Evolutionary conservation across 2,113 vertebrate species (phyloP).

Genomic region (Bufo gargarizans): DNA sequence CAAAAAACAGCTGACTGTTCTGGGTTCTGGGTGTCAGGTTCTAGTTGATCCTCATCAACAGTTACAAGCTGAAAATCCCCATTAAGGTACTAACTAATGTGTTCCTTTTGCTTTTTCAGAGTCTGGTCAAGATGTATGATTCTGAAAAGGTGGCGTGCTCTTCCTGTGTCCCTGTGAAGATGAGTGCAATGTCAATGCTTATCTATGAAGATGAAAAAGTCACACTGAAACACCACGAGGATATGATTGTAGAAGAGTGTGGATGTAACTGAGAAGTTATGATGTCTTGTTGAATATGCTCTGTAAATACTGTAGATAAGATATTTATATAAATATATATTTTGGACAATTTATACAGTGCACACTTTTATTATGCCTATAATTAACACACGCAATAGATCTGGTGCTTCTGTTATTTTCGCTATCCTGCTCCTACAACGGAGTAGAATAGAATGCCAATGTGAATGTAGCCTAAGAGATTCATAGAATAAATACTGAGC

Average conservation of each 20-base stretch:
- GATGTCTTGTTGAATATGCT: neutral
- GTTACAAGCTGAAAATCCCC: no score
- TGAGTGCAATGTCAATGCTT: slow-evolving; percentile 84
- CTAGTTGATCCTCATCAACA: no score
- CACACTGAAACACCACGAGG: slow-evolving; percentile 79
- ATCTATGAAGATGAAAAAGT: slow-evolving; percentile 81
- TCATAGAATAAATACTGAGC: no score
- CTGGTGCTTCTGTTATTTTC: no score
- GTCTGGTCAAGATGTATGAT: slow-evolving; percentile 81
- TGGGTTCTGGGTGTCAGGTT: no score
- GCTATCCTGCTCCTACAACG: no score
- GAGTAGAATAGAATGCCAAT: no score
- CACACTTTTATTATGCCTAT: no score
- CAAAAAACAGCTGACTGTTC: no score
- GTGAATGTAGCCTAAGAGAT: no score
- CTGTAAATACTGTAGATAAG: slow-evolving; percentile 32
- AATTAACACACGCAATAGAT: no score
- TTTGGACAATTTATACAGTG: neutral
- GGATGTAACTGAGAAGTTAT: slow-evolving; percentile 78
- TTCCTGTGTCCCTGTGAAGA: slow-evolving; percentile 81
- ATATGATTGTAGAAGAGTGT: slow-evolving; percentile 87
- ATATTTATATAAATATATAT: neutral
- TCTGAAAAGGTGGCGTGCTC: slow-evolving; percentile 73
- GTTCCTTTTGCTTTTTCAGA: slow-evolving; percentile 64
- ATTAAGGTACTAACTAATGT: neutral